Evolutionary conservation across 2,113 vertebrate genomes (phyloP).

Genomic region (Nymphicus hollandicus): DNA sequence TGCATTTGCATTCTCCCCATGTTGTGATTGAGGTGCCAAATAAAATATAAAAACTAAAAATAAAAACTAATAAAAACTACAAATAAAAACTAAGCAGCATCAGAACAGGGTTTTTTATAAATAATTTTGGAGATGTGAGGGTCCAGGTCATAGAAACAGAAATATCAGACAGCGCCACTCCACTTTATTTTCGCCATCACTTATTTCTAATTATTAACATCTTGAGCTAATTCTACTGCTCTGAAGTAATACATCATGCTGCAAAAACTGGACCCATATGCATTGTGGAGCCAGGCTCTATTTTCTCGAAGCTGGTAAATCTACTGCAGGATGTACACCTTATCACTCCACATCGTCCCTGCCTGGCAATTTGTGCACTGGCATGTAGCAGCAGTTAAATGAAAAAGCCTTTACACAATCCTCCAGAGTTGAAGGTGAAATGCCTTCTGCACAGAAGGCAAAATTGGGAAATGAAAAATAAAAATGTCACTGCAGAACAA

Average conservation of each 20-base stretch:
- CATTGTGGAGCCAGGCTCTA: not conserved
- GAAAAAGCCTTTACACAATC: slow-evolving; percentile 8
- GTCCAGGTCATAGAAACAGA: not conserved
- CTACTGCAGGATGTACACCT: not conserved
- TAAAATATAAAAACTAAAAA: too few relatives aligned
- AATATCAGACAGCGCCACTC: not conserved
- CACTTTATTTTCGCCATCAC: not conserved
- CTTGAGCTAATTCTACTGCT: not conserved
- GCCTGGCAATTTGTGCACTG: slow-evolving; percentile 27
- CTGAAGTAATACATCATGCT: not conserved
- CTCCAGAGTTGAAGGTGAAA: slow-evolving; percentile 21
- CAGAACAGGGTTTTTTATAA: not conserved
- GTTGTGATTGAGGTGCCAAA: not conserved
- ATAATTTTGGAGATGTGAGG: not conserved
- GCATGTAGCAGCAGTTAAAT: slow-evolving; percentile 45
- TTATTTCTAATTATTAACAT: not conserved
- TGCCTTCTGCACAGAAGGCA: not conserved
- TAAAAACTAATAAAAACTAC: too few relatives aligned
- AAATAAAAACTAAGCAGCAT: not conserved
- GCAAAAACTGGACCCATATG: not conserved
- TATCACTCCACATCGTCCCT: not conserved
- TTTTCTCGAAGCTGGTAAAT: not conserved
- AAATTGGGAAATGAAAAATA: slow-evolving; percentile 47
- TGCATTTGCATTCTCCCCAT: not conserved
- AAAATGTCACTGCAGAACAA: slow-evolving; percentile 39